Conservation (phyloP, 2,797 vertebrate genomes). For the Poeciliopsis infans region DNA sequence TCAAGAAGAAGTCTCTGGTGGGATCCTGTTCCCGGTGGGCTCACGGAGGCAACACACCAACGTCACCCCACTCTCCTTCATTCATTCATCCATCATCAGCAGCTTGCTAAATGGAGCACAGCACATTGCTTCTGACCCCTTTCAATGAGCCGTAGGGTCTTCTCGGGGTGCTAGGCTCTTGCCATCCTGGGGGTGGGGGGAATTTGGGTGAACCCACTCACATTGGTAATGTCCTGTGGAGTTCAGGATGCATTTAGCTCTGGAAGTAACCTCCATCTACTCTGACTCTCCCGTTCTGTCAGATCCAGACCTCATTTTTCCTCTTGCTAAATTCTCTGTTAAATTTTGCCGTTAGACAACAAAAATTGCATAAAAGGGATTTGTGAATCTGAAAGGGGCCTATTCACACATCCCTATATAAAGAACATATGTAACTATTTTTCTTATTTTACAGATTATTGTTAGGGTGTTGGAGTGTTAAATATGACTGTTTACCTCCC, state of each 20-base stretch:
- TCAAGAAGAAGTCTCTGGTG: constrained; percentile 59
- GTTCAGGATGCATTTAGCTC: constrained; percentile 73
- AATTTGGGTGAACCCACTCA: constrained; percentile 64
- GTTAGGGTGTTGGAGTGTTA: background rate
- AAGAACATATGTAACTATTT: background rate
- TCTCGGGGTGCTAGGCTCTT: constrained; percentile 42
- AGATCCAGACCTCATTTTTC: constrained; percentile 5
- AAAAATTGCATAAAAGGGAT: background rate
- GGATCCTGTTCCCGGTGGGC: constrained; percentile 35
- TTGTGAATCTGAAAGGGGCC: background rate
- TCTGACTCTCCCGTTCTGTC: constrained; percentile 20
- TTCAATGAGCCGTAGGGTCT: constrained; percentile 72
- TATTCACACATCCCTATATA: background rate
- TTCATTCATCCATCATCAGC: constrained; percentile 71
- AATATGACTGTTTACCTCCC: constrained; percentile 5
- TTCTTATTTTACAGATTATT: background rate
- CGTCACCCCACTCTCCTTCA: constrained; percentile 13
- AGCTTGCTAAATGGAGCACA: constrained; percentile 73
- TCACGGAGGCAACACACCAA: constrained; percentile 33
- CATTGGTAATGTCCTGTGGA: constrained; percentile 67
- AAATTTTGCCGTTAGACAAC: background rate
- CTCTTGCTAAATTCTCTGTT: background rate
- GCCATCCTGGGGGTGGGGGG: constrained; percentile 45
- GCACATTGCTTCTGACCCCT: constrained; percentile 74
- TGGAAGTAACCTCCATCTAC: constrained; percentile 45